These are phyloP conservation scores for Erebia epiphron DNA, from an alignment of 2,888 invertebrate genomes.

Conservation along the genomic window DNA sequence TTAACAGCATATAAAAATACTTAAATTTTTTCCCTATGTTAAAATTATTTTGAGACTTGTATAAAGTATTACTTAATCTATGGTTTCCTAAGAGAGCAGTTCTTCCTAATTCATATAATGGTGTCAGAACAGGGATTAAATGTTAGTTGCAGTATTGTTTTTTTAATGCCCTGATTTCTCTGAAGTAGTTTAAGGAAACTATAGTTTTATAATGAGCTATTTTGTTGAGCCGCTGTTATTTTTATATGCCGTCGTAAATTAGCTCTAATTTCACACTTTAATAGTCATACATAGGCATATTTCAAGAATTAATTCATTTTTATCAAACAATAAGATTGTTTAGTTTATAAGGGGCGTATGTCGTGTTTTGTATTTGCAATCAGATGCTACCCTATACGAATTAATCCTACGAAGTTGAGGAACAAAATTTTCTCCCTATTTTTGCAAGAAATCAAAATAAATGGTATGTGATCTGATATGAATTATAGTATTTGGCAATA, in stretches of 20 bases:
- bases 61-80: background rate
- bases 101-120: background rate
- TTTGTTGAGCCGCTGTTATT: background rate
- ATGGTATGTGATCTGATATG: slow-evolving; percentile 22
- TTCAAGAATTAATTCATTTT: background rate
- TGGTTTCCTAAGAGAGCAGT: background rate
- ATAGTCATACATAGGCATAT: background rate
- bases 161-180: background rate
- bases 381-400: background rate
- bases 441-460: background rate
- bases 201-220: background rate
- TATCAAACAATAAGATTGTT: slow-evolving; percentile 1
- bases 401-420: background rate
- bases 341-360: slow-evolving; percentile 11
- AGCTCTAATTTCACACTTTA: background rate
- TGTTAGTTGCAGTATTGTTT: background rate
- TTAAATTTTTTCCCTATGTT: background rate
- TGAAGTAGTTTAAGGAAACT: background rate
- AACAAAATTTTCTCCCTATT: background rate
- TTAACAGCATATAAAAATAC: background rate
- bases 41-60: background rate
- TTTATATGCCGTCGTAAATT: background rate
- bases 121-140: background rate
- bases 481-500: slow-evolving; percentile 8
- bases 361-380: slow-evolving; percentile 4